Percentiles rank a stretch among this genome's conserved stretches.
phyloP scores from a whole-genome alignment of 2,888 invertebrate genomes.

The Hirtodrosophila duncani region DNA sequence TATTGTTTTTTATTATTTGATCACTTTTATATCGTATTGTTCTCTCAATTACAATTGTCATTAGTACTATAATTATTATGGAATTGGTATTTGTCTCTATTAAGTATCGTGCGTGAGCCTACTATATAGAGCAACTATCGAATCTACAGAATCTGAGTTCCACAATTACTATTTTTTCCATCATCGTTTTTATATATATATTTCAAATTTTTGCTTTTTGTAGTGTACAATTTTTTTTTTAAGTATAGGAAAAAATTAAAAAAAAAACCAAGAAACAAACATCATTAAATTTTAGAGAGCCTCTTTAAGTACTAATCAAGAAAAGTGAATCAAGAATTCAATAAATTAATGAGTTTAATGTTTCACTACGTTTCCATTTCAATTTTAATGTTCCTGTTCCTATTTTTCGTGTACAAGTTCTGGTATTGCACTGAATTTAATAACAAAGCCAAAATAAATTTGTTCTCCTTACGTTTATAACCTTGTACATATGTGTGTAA shows the following conservation, averaged over 20 bases:
- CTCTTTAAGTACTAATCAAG: too few species aligned
- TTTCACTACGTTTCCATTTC: too few species aligned
- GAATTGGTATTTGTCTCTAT: slow-evolving; percentile 10
- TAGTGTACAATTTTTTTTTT: slow-evolving; percentile 40
- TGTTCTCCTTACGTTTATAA: too few species aligned
- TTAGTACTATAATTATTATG: background rate
- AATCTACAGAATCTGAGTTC: background rate
- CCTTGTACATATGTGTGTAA: too few species aligned
- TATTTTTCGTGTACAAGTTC: too few species aligned
- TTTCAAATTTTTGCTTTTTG: slow-evolving; percentile 33
- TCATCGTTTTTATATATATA: slow-evolving; percentile 5
- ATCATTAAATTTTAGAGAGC: too few species aligned
- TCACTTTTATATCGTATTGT: slow-evolving; percentile 23
- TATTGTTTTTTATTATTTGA: slow-evolving; percentile 26
- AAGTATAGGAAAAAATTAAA: background rate
- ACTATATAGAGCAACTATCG: slow-evolving; percentile 3
- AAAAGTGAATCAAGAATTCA: too few species aligned
- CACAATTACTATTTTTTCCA: slow-evolving; percentile 1
- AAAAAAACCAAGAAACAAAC: too few species aligned
- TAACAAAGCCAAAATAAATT: background rate
- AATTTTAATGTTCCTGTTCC: too few species aligned
- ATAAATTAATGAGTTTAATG: too few species aligned
- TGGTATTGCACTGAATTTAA: too few species aligned
- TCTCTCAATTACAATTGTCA: slow-evolving; percentile 8
- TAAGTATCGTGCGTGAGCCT: slow-evolving; percentile 10